Percentiles rank a stretch among this genome's conserved stretches.
Conservation (phyloP, 1,140 invertebrate species). For the Drosophila cardini region DNA sequence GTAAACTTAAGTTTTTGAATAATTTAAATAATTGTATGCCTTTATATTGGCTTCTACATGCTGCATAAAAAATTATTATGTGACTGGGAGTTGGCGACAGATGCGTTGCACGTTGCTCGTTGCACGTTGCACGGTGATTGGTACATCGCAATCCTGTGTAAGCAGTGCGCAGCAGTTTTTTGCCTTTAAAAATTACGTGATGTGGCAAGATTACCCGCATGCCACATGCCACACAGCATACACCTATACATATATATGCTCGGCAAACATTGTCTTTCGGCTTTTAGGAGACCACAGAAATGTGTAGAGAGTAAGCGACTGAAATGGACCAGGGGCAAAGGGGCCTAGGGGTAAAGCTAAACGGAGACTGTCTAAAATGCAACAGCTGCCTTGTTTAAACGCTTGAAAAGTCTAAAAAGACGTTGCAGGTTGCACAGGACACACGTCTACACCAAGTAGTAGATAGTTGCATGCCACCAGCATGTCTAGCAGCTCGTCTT, state of each 20-base stretch:
- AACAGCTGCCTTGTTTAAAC: conserved; percentile 57
- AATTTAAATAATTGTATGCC: too few relatives aligned
- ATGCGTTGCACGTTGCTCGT: not conserved
- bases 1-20: too few relatives aligned
- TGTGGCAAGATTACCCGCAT: conserved; percentile 27
- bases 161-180: conserved; percentile 33
- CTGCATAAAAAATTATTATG: conserved; percentile 5
- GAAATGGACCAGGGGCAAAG: not conserved
- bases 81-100: conserved; percentile 1
- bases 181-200: conserved; percentile 54
- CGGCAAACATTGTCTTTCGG: conserved; percentile 15
- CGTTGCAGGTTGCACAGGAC: conserved; percentile 40
- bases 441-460: not conserved
- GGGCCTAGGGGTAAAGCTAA: conserved; percentile 1
- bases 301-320: not conserved
- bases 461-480: not conserved
- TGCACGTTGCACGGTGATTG: conserved; percentile 18
- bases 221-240: conserved; percentile 24
- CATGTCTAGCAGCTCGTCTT: not conserved
- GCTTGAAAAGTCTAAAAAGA: conserved; percentile 22
- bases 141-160: conserved; percentile 7
- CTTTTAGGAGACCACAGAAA: conserved; percentile 43
- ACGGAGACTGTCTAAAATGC: conserved; percentile 39
- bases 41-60: not conserved
- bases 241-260: conserved; percentile 1